Evolutionary conservation across 2,113 vertebrate species (phyloP).

Genomic region (Callorhinus ursinus): DNA sequence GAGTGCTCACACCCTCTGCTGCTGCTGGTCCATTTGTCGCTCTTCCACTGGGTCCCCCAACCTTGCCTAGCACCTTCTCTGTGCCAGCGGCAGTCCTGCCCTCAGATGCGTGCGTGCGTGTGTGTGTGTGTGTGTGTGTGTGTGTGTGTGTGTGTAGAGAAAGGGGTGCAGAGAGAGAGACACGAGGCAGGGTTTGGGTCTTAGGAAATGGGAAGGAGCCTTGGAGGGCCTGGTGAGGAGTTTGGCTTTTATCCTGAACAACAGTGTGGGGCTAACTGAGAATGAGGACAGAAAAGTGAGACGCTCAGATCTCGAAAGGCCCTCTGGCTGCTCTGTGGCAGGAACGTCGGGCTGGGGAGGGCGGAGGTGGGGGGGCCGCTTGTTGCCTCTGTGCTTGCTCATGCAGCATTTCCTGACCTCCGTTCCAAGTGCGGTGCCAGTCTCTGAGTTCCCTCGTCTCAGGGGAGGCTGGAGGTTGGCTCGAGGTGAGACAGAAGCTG

Average conservation of each 20-base stretch:
- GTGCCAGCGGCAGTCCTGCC: not conserved
- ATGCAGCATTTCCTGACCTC: not conserved
- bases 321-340: not conserved
- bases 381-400: not conserved
- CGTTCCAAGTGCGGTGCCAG: too few species aligned
- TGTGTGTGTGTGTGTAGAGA: too few species aligned
- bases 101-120: not conserved
- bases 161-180: not conserved
- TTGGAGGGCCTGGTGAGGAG: not conserved
- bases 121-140: too few species aligned
- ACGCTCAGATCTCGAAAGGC: not conserved
- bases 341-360: not conserved
- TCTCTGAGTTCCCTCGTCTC: not conserved
- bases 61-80: rapidly evolving
- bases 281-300: not conserved
- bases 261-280: not conserved
- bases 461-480: not conserved
- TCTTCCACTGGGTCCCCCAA: too few species aligned
- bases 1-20: not conserved
- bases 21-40: not conserved
- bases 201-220: not conserved
- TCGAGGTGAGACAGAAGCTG: not conserved
- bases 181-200: not conserved
- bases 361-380: not conserved
- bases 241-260: not conserved